phyloP scores from a whole-genome alignment of 2,888 invertebrate species.

The Lepidonotus clava region DNA sequence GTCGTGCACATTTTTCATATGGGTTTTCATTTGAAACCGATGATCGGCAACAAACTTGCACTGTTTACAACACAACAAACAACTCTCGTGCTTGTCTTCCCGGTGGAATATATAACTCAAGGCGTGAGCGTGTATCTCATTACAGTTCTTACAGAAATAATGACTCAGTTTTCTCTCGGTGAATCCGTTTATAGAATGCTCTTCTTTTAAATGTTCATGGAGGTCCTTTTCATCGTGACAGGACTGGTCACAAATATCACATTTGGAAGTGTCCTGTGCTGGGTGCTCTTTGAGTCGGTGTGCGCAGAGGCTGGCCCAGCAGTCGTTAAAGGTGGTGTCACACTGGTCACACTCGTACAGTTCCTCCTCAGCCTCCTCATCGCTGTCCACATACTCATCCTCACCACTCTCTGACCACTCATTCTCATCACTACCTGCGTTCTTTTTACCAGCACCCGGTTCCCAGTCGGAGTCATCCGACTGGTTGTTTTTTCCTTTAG shows the following conservation, averaged over 20 bases:
- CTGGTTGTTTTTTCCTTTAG: no score
- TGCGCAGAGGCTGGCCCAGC: background rate
- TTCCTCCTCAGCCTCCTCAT: no score
- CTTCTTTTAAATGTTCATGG: background rate
- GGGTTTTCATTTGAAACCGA: constrained; percentile 20
- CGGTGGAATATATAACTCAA: constrained; percentile 5
- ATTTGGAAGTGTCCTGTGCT: background rate
- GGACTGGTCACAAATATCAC: background rate
- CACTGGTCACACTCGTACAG: background rate
- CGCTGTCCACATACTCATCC: no score
- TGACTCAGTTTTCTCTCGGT: background rate
- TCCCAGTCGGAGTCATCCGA: no score
- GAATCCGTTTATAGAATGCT: background rate
- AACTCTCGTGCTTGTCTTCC: background rate
- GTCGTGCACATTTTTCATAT: background rate
- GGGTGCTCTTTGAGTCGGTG: background rate
- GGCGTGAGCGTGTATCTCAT: background rate
- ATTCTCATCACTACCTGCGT: no score
- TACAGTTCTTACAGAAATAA: background rate
- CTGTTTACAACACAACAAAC: background rate
- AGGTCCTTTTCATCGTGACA: background rate
- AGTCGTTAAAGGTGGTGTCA: background rate
- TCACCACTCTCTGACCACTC: no score
- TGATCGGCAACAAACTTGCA: background rate
- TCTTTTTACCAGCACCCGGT: no score